A percentile compares a stretch with the other conserved stretches of the same genome.
These are phyloP conservation scores for Malaclemys terrapin DNA, from an alignment of 2,113 vertebrate genomes.

Conservation along the genomic window DNA sequence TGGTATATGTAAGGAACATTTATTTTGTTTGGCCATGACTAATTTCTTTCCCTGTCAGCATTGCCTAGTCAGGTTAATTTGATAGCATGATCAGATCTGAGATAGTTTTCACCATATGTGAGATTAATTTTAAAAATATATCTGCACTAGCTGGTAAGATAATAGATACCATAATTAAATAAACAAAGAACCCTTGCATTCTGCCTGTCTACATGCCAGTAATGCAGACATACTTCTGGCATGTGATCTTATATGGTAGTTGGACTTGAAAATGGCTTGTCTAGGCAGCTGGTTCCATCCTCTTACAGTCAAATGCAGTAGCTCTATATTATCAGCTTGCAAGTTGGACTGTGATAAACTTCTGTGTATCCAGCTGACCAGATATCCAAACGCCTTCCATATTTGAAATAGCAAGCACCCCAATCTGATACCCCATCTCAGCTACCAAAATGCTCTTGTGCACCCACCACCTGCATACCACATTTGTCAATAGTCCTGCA, in stretches of 20 bases:
- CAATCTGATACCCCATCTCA: neutral
- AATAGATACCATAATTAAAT: neutral
- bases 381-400: slow-evolving; percentile 41
- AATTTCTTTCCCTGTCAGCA: neutral
- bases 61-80: neutral
- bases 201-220: neutral
- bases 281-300: neutral
- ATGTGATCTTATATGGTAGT: neutral
- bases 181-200: neutral
- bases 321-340: neutral
- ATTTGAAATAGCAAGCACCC: slow-evolving; percentile 18
- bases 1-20: neutral
- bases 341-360: neutral
- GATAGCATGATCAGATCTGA: neutral
- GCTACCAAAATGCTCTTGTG: neutral
- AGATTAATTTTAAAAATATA: neutral
- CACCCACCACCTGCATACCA: slow-evolving; percentile 51
- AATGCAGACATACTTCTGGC: neutral
- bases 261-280: neutral
- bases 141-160: neutral
- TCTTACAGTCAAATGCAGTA: neutral
- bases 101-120: neutral
- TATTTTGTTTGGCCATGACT: neutral
- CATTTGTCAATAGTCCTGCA: slow-evolving; percentile 36
- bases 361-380: neutral